Evolutionary conservation across 2,797 vertebrate species (phyloP).

Genomic region (Chaunax sp.): DNA sequence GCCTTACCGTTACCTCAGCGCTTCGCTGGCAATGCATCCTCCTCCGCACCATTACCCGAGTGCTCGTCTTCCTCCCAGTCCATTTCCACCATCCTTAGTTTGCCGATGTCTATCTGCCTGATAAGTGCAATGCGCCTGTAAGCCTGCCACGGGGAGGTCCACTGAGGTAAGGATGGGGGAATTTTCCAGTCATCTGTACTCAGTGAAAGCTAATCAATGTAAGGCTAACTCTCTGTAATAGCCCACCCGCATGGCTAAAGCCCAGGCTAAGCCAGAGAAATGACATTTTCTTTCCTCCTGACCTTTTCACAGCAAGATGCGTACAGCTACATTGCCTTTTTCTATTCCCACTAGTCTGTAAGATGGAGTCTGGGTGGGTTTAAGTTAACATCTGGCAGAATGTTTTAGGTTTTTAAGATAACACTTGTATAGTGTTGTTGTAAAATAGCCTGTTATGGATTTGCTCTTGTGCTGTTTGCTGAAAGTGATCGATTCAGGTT

Average conservation of each 20-base stretch:
- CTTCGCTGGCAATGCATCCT: constrained; percentile 58
- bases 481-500: constrained; percentile 20
- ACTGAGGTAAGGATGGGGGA: constrained; percentile 29
- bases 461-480: constrained; percentile 10
- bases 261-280: constrained; percentile 59
- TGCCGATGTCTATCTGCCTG: constrained; percentile 66
- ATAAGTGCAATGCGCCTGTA: constrained; percentile 54
- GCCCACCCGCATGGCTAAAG: constrained; percentile 54
- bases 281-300: constrained; percentile 62
- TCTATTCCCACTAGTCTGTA: constrained; percentile 1
- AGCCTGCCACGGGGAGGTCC: constrained; percentile 38
- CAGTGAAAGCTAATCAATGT: constrained; percentile 75
- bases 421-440: not conserved
- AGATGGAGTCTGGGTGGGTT: constrained; percentile 11
- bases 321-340: constrained; percentile 19
- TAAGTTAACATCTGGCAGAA: not conserved
- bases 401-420: constrained; percentile 7
- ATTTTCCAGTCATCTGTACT: constrained; percentile 66
- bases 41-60: constrained; percentile 57
- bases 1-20: constrained; percentile 55
- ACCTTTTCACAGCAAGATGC: constrained; percentile 55
- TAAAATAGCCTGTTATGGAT: constrained; percentile 23
- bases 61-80: constrained; percentile 53
- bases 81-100: constrained; percentile 56
- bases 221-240: constrained; percentile 59